Base-by-base conservation (phyloP, 1,140 invertebrate species). In the Mylabris phalerata region DNA sequence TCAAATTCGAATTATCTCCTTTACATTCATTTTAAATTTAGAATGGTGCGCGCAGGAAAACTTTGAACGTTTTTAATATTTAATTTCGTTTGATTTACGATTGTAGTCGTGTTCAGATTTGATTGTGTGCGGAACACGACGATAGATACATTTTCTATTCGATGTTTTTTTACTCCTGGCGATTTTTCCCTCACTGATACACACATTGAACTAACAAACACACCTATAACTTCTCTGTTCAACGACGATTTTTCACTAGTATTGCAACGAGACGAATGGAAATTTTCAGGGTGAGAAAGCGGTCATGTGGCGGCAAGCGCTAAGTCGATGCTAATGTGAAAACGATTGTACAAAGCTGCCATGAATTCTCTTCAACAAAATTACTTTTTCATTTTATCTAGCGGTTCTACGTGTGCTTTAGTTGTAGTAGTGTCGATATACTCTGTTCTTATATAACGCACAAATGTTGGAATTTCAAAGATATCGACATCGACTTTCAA, bases 21-120 rank as follows among this genome's bases (percentile, higher is more conserved):
- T 72, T 73, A 73, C 70, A 73, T 73, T 73, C 70, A 72, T 73
- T 73, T 73, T 69, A 68, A 73, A 73, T 73, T 73, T 71, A 71
- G 68, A 69, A 57, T 63, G 66, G 32, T 11, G 11, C 65, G 64
- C 60, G 57, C 60, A 61, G 62, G 67, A 67, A 42, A 69, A 67
- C 54, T 70, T 68, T 65, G 67, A 70, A 67, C 68, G 71, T 72
- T 74, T 73, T 74, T 72, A 73, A 74, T 74, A 74, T 74, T 72
- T 74, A 74, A 74, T 74, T 74, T 67, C 61, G 63, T 71, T 74
- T 74, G 72, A 73, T 73, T 73, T 73, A 73, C 71, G 72, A 72
- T 67, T 69, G 63, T 66, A 69, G 67, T 65, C 63, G 63, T 70
- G 67, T 69, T 67, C 69, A 66, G 62, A 60, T 66, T 68, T 61